Evolutionary conservation across 2,113 vertebrate genomes (phyloP), one percentile per base, ranked within the genome.

Genomic region (Pycnonotus jocosus): DNA sequence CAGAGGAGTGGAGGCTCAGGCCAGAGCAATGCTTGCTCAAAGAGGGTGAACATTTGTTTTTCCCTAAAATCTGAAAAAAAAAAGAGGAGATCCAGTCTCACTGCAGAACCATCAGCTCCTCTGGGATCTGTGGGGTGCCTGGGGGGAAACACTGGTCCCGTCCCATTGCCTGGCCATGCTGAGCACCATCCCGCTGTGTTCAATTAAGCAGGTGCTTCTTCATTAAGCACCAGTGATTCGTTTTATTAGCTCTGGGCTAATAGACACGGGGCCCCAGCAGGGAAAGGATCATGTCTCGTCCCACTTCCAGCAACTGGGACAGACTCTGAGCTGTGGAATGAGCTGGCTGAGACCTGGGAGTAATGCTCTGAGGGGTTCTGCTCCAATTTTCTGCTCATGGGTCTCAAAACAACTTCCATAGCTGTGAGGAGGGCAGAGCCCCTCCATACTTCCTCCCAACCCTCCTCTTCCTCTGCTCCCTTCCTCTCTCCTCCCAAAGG

Each of bases 301-400:
- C 93, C 71, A 86, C 35, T 82, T 86, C 62, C 60, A 89, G 80
- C 82, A 96, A 86, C 54, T n/a, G 68, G 81, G 81, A 70, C 70
- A 86, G 30, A 77, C 71, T 15, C 1, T 9, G 50, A 82, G 93
- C 28, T 6, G 15, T 61, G 48, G 48, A 91, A 80, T 37, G 56
- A 91, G 84, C 13, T 3, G 7, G 54, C 11, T 0, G 5, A 72
- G 68, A 54, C 3, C 23, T 23, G 47, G 45, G 7, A 84, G 60
- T 0, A 7, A 91, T 66, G 72, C 58, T 86, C 72, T 0, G 1
- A 88, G 51, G 40, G n/a, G n/a, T 45, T 86, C 50, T 80, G 62
- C 21, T 54, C 68, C 1, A 22, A 61, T 91, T 84, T 65, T 84
- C 2, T 3, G 45, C 37, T 86, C 5, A 4, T 2, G 3, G 42